Evolutionary conservation across 2,113 vertebrate species (phyloP), one percentile per base, ranked within the genome.

Genomic region (Corythaixoides concolor): DNA sequence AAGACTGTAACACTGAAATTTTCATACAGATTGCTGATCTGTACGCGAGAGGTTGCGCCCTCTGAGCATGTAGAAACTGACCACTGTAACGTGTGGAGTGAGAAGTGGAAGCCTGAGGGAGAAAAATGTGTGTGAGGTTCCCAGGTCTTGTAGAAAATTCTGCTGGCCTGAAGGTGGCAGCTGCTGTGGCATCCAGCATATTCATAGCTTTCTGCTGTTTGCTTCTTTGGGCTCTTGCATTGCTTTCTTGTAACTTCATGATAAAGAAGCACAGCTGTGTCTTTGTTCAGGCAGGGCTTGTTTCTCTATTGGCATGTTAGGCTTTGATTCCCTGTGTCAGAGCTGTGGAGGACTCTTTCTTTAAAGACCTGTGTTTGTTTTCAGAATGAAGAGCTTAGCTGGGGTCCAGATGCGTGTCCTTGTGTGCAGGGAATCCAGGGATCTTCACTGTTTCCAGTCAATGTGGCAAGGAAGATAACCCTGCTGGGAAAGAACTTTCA

Each of bases 351-450:
- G 17, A 62, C 23, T 59, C 45, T 58, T 45, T 86, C 41, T 62
- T 18, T 82, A 13, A 88, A 70, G 39, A 45, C 28, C 11, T 91
- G 9, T 84, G 72, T 75, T 59, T 92, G 75, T 87, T 93, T 96
- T 68, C 97, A 98, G 98, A 98, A 97, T 52, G 98, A 99, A 76
- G 99, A 98, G 53, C 95, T 96, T 58, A 98, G 74, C 91, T 97
- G 97, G 98, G 99, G 99, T 27, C 96, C 98, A 11, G 98, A 97
- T 35, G 98, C 99, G 1, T 99, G 99, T 95, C 99, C 99, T 4
- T 99, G 99, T n/a, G 99, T 99, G 72, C 98, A 99, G 85, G 97
- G 97, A 64, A 98, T 99, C 47, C 99, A 99, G 91, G 99, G 99
- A 59, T 98, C 98, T 37, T 96, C 97, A 0, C 94, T 99, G 67